These are phyloP conservation scores for Ophion slaviceki DNA, from an alignment of 2,888 invertebrate species.

Conservation along the genomic window DNA sequence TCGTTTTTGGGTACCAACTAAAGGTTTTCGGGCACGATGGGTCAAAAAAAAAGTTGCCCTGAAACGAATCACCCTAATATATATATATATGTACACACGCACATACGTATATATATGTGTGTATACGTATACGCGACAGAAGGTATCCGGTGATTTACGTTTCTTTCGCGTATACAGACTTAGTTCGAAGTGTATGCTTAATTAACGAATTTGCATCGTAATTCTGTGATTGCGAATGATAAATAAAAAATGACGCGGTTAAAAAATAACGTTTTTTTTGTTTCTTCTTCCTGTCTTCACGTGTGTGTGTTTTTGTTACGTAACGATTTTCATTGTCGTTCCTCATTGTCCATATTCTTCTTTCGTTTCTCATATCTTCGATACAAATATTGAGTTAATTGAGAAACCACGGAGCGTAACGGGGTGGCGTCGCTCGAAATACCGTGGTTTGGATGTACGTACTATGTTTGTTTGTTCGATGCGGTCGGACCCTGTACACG, in stretches of 20 bases:
- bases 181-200: constrained; percentile 63
- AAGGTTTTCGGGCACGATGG: no score
- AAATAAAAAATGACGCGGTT: constrained; percentile 68
- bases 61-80: no score
- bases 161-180: constrained; percentile 31
- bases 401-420: constrained; percentile 21
- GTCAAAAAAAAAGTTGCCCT: no score
- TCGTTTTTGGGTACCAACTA: no score
- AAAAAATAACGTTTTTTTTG: constrained; percentile 54
- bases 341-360: background rate
- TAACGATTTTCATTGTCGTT: constrained; percentile 40
- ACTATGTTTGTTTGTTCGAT: no score
- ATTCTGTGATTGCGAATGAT: constrained; percentile 64
- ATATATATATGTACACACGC: no score
- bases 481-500: background rate
- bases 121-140: constrained; percentile 69
- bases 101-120: constrained; percentile 66
- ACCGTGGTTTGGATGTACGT: constrained; percentile 37
- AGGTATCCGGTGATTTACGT: constrained; percentile 50
- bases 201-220: constrained; percentile 68
- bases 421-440: constrained; percentile 32
- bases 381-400: background rate
- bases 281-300: constrained; percentile 42
- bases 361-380: constrained; percentile 12
- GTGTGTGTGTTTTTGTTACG: constrained; percentile 31